Conservation (phyloP, 2,797 vertebrate species). For the Parauchenoglanis punctatus region DNA sequence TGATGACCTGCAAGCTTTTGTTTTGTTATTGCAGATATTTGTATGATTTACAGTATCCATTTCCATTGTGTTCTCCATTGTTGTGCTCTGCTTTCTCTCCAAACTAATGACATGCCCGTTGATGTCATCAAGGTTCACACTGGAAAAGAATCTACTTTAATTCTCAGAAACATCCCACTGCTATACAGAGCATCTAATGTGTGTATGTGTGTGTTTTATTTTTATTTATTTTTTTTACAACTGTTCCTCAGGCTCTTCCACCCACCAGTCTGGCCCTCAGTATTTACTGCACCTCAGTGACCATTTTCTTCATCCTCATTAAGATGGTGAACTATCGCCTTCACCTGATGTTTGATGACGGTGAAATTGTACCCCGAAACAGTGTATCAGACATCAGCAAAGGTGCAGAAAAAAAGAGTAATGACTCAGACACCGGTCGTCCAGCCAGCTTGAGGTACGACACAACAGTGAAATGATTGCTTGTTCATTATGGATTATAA, state of each 20-base stretch:
- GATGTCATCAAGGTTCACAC: too few relatives aligned
- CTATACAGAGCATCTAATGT: too few relatives aligned
- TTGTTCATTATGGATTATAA: not conserved
- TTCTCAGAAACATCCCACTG: too few relatives aligned
- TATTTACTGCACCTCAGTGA: slow-evolving; percentile 91
- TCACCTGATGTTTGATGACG: slow-evolving; percentile 94
- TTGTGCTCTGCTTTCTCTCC: too few relatives aligned
- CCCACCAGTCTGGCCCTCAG: slow-evolving; percentile 85
- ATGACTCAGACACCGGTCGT: slow-evolving; percentile 72
- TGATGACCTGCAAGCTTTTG: too few relatives aligned
- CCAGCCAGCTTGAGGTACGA: slow-evolving; percentile 79
- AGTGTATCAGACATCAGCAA: slow-evolving; percentile 79
- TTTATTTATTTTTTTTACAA: not conserved
- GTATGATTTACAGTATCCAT: too few relatives aligned
- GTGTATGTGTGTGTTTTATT: too few relatives aligned
- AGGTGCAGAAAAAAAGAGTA: slow-evolving; percentile 75
- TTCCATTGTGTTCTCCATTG: too few relatives aligned
- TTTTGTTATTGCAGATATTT: too few relatives aligned
- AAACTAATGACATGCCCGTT: too few relatives aligned
- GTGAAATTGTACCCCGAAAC: slow-evolving; percentile 81
- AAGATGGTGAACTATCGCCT: slow-evolving; percentile 92
- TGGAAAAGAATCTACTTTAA: too few relatives aligned
- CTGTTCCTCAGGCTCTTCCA: slow-evolving; percentile 83
- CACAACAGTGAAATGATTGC: not conserved
- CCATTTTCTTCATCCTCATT: slow-evolving; percentile 89